Evolutionary conservation across 2,797 vertebrate species (phyloP), one percentile per base, ranked within the genome.

Genomic region (Eremophila alpestris): DNA sequence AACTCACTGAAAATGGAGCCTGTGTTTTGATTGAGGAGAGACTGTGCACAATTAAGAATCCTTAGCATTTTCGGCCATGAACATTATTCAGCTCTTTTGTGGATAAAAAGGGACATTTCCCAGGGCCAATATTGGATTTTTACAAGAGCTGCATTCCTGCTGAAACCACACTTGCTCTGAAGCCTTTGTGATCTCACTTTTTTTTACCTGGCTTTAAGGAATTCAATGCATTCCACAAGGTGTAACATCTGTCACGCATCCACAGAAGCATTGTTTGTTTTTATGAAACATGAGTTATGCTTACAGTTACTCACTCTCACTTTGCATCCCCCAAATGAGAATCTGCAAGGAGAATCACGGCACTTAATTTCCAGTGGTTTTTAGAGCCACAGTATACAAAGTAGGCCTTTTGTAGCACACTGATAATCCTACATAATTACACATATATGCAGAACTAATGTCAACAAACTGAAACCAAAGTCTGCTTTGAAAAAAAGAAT

Each of bases 141-240:
- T 68, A 30, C 64, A 83, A 34, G 26, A 69, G 14, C 30, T 82
- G 36, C 49, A 83, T 92, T 93, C 76, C 62, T 94, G 20, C 59
- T 80, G 84, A 86, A 92, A 64, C 67, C 38, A 85, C 41, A 8
- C 32, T 94, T 85, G 62, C 71, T 89, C 87, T 41, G 67, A 69
- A 89, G 69, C 58, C 67, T 81, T 30, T 10, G 4, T 77, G 84
- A 91, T 83, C 63, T 88, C 58, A 4, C 63, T 92, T 32, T 75
- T 97, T 97, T 97, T 91, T 89, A 58, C 69, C 94, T 86, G 85
- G n/a, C 83, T 94, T 24, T 55, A 75, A 94, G 82, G 65, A 97
- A 96, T 94, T 92, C 84, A 95, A 17, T 74, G 71, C 54, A 90
- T 38, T 91, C 26, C 9, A 83, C 69, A 87, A 92, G 64, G 45